Base-by-base conservation (phyloP, 37 sponge, comb jelly and placozoan species). In the Dysidea cf. avara region DNA sequence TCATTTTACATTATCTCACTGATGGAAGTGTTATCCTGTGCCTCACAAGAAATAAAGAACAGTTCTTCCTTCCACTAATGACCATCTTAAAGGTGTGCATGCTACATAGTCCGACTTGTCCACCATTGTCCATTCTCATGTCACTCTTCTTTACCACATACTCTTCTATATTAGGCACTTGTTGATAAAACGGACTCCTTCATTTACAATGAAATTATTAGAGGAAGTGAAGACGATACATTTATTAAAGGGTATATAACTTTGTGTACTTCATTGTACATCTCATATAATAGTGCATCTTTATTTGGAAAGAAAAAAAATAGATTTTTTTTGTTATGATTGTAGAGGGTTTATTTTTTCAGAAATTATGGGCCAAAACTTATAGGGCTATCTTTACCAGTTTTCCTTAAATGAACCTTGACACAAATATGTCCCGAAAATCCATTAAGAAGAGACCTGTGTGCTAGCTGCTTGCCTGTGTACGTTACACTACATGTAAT, bases 1-100 rank as follows among this genome's bases (percentile, higher is more conserved):
- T 95, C 48, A 92, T 85, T 4, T 80, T 94, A 2, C 99, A 98
- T 72, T 98, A 94, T 62, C 74, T 90, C 37, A 85, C 72, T 55
- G 90, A 98, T 79, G 99, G 99, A 3, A 86, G 81, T 21, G 83
- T 79, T 31, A 85, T 80, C 47, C 48, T 94, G 24, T 76, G 72
- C 71, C 86, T 98, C 71, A 66, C 85, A 16, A 63, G 74, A 35
- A 83, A 86, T 75, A 94, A 80, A 50, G 81, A 92, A 56, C 75
- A 77, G 40, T 93, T 76, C 74, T 94, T 60, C 46, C 66, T 98
- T 4, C 95, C 95, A 51, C 76, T 98, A 2, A 75, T 95, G 6
- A 67, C 78, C 61, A 83, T 98, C 11, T 72, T 97, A 29, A 98
- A 96, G 85, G 91, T 90, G 34, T 16, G 64, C 58, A 9, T 28